Percentiles rank a stretch among this genome's conserved stretches.
These are phyloP conservation scores for Rallus limicola DNA, from an alignment of 2,113 vertebrate genomes.

Conservation along the genomic window DNA sequence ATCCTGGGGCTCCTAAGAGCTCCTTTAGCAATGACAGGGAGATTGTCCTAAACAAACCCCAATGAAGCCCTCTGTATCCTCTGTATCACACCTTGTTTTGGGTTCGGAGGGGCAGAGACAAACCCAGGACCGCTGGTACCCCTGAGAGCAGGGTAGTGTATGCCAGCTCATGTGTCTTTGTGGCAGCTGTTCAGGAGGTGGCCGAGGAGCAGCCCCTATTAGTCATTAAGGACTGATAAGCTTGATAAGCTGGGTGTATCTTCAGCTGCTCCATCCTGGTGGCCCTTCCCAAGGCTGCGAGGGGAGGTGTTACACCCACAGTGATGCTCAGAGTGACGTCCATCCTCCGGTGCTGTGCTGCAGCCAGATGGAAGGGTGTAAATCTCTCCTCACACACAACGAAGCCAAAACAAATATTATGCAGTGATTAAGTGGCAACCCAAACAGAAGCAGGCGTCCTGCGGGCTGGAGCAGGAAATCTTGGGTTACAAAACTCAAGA, in stretches of 20 bases:
- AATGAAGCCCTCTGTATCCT: neutral
- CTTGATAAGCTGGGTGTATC: rapidly evolving
- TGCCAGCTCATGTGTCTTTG: too few relatives aligned
- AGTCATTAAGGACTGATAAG: neutral
- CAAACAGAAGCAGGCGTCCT: slow-evolving; percentile 13
- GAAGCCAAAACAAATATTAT: slow-evolving; percentile 28
- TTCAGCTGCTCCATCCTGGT: neutral
- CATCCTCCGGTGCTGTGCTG: neutral
- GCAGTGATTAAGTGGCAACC: neutral
- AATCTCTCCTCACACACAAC: neutral
- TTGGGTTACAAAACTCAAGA: neutral
- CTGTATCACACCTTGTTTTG: too few relatives aligned
- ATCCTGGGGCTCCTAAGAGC: neutral
- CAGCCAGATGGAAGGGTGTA: slow-evolving; percentile 6
- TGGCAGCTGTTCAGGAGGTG: neutral
- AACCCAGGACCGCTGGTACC: neutral
- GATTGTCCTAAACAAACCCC: neutral
- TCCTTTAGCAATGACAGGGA: neutral
- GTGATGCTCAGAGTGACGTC: neutral
- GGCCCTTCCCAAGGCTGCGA: neutral
- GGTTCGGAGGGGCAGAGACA: neutral
- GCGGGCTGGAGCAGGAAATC: neutral
- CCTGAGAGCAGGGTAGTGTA: neutral
- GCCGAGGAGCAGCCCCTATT: neutral
- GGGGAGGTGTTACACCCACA: too few relatives aligned